A percentile compares a stretch with the other conserved stretches of the same genome.
These are phyloP conservation scores for Neodontobutis hainanensis DNA, from an alignment of 2,113 vertebrate species.

Conservation along the genomic window DNA sequence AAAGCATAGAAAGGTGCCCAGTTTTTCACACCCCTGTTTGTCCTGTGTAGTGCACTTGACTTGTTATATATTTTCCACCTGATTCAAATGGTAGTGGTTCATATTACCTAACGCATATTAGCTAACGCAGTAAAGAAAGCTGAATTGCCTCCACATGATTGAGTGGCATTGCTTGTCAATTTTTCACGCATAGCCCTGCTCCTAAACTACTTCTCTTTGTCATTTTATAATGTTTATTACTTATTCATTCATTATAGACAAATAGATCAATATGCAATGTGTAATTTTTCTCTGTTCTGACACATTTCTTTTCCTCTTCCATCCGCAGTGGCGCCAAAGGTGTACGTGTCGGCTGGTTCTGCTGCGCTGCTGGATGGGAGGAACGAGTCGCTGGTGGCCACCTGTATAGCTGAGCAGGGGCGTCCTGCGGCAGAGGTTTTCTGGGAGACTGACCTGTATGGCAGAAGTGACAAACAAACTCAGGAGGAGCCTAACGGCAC, in stretches of 20 bases:
- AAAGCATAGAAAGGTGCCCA: no score
- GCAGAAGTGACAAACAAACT: constrained; percentile 79
- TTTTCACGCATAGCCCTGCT: constrained; percentile 65
- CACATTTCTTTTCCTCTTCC: background rate
- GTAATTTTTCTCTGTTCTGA: constrained; percentile 46
- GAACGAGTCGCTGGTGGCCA: constrained; percentile 88
- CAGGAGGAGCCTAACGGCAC: constrained; percentile 87
- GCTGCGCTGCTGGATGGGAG: constrained; percentile 86
- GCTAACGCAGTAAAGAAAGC: constrained; percentile 26
- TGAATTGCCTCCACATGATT: constrained; percentile 37
- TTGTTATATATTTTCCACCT: constrained; percentile 4
- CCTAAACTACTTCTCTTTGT: constrained; percentile 38
- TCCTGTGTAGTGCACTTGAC: background rate
- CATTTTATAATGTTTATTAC: constrained; percentile 56
- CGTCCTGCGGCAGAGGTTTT: constrained; percentile 89
- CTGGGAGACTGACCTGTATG: constrained; percentile 89
- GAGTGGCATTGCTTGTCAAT: constrained; percentile 51
- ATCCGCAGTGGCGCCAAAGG: constrained; percentile 90
- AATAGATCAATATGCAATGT: constrained; percentile 59
- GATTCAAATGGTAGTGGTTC: constrained; percentile 6
- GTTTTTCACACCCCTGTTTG: no score
- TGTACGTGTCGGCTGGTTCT: constrained; percentile 86
- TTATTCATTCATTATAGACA: constrained; percentile 65
- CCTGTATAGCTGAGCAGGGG: constrained; percentile 90
- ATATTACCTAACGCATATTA: no score